Conservation (phyloP, 2,113 vertebrate genomes). For the Poeciliopsis occidentalis region DNA sequence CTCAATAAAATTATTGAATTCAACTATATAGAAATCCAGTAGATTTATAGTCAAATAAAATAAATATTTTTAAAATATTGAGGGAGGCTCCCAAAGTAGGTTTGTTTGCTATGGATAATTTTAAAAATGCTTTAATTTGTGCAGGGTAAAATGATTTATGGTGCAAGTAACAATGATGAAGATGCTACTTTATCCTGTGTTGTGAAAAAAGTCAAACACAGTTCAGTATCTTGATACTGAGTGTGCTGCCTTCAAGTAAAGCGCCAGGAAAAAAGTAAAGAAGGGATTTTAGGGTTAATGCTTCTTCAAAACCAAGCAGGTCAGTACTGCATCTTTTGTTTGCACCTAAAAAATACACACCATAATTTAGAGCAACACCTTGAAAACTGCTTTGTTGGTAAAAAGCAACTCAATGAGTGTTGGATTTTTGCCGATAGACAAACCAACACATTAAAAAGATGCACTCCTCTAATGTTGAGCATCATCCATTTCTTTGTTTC, state of each 20-base stretch:
- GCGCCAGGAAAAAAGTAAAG: background rate
- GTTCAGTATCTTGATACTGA: background rate
- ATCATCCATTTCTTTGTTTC: slow-evolving; percentile 50
- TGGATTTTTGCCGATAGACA: slow-evolving; percentile 43
- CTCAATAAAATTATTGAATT: too few species aligned
- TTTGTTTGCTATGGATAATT: too few species aligned
- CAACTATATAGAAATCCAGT: too few species aligned
- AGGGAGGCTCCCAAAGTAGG: too few species aligned
- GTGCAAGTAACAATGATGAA: too few species aligned
- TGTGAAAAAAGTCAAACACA: too few species aligned
- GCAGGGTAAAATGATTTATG: too few species aligned
- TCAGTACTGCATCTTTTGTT: background rate
- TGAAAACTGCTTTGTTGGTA: slow-evolving; percentile 54
- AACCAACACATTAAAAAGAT: slow-evolving; percentile 61
- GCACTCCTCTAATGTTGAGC: slow-evolving; percentile 32
- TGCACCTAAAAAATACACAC: slow-evolving; percentile 22
- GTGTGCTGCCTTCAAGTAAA: background rate
- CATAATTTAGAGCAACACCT: slow-evolving; percentile 20
- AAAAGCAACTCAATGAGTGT: slow-evolving; percentile 29
- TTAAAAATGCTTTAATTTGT: too few species aligned
- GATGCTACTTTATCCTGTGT: too few species aligned
- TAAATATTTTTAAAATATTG: too few species aligned
- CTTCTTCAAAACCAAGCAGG: background rate
- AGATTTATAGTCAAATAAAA: too few species aligned
- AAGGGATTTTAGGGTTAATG: background rate